Evolutionary conservation across 2,797 vertebrate species (phyloP), one percentile per base, ranked within the genome.

Genomic region (Caiman crocodilus): DNA sequence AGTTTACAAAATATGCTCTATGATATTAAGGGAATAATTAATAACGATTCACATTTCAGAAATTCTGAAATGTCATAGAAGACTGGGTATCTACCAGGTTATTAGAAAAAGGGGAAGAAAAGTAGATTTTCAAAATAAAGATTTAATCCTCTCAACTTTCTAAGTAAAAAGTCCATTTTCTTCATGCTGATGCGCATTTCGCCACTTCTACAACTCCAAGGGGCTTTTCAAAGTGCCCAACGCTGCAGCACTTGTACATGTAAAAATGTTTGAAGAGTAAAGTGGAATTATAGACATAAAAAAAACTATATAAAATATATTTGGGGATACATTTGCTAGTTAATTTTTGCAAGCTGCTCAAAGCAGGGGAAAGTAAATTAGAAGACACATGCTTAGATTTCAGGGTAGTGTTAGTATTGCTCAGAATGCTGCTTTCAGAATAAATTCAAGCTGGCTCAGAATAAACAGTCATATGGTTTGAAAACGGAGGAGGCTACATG

Each of bases 401-500:
- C 76, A 32, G 12, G 20, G 21, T 20, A 35, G 30, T 12, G 35
- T 35, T 42, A 69, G 18, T 35, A 8, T 16, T 26, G 57, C 15
- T 3, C 56, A 16, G n/a, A 7, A 13, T 42, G 26, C 60, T 65
- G 23, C 67, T 56, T 16, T 63, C 50, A 16, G 23, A 74, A 67
- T 12, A 75, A n/a, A 10, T 23, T 71, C 21, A 71, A 35, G 67
- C 25, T 0, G 0, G 23, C 65, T 76, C 10, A 58, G 78, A 26
- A 26, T 14, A 32, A 79, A 30, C 10, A 1, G n/a, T 59, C 1
- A 0, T 14, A 4, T 25, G 17, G 14, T 6, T 81, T 84, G 56
- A 32, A 63, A 80, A 60, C 32, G 32, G 4, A 0, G 30, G 28
- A 64, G 26, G 60, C 50, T 1, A 5, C 0, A 0, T 30, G 50